Percentiles rank a stretch among this genome's conserved stretches.
These are phyloP conservation scores for Naja naja DNA, from an alignment of 2,113 vertebrate genomes.

Conservation along the genomic window DNA sequence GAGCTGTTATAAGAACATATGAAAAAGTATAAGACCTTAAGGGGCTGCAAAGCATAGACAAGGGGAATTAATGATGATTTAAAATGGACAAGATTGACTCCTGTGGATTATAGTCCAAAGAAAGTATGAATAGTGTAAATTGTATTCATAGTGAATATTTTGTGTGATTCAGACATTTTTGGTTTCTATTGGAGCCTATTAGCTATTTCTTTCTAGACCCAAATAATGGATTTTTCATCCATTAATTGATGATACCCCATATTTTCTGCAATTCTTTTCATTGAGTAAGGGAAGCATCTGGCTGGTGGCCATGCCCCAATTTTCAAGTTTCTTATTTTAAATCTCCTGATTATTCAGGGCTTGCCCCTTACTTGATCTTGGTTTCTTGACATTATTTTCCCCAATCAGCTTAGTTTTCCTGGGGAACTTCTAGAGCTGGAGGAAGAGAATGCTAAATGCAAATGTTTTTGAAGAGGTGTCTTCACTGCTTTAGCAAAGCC, in stretches of 20 bases:
- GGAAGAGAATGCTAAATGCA: neutral
- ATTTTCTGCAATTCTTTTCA: neutral
- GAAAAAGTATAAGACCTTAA: neutral
- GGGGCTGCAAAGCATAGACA: neutral
- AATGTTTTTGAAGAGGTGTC: neutral
- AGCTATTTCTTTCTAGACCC: neutral
- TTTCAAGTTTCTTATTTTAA: neutral
- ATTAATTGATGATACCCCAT: too few relatives aligned
- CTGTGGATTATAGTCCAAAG: neutral
- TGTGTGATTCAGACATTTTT: neutral
- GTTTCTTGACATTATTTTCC: neutral
- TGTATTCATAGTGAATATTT: neutral
- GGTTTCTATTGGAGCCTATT: neutral
- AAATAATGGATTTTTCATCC: neutral
- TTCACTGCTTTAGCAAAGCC: neutral
- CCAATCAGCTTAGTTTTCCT: neutral
- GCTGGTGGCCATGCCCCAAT: neutral
- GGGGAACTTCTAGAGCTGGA: neutral
- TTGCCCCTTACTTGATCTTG: neutral
- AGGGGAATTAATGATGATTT: neutral
- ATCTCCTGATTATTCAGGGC: neutral
- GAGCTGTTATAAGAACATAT: neutral
- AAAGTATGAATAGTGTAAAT: neutral
- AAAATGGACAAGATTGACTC: neutral
- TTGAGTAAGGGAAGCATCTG: neutral